Percentiles rank a stretch among this genome's conserved stretches.
phyloP scores from a whole-genome alignment of 2,797 vertebrate species.

The Sebastes elongatus region DNA sequence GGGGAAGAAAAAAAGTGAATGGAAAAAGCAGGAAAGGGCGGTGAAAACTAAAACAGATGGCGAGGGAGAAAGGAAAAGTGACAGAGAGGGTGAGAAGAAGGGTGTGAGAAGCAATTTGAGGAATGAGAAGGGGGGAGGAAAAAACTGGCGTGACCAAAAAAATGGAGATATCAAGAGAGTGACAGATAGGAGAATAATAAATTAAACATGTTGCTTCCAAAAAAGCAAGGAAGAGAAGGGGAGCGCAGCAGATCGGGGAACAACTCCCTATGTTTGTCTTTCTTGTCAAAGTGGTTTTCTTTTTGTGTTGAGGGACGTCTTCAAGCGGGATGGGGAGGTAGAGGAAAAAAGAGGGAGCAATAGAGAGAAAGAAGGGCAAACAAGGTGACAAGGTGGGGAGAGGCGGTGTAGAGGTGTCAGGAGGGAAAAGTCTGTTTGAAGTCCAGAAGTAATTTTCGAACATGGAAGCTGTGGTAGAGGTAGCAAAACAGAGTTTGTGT shows the following conservation, averaged over 20 bases:
- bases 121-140: constrained; percentile 15
- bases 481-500: constrained; percentile 40
- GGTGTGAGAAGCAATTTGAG: constrained; percentile 39
- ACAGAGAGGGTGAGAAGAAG: constrained; percentile 45
- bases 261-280: constrained; percentile 42
- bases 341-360: neutral
- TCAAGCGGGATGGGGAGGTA: constrained; percentile 2
- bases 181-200: constrained; percentile 55
- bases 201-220: constrained; percentile 57
- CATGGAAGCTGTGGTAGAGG: constrained; percentile 38
- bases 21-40: constrained; percentile 51
- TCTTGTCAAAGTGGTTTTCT: constrained; percentile 47
- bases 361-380: constrained; percentile 38
- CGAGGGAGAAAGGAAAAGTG: constrained; percentile 44
- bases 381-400: constrained; percentile 51
- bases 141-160: constrained; percentile 33
- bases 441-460: constrained; percentile 70
- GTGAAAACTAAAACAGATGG: constrained; percentile 67
- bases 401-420: constrained; percentile 32
- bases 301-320: constrained; percentile 44
- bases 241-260: neutral
- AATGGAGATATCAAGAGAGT: constrained; percentile 33
- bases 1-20: constrained; percentile 20
- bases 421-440: constrained; percentile 57
- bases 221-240: constrained; percentile 1